A percentile compares a stretch with the other conserved stretches of the same genome.
Conservation (phyloP, 2,888 invertebrate genomes). For the Pseudolycoriella hygida region DNA sequence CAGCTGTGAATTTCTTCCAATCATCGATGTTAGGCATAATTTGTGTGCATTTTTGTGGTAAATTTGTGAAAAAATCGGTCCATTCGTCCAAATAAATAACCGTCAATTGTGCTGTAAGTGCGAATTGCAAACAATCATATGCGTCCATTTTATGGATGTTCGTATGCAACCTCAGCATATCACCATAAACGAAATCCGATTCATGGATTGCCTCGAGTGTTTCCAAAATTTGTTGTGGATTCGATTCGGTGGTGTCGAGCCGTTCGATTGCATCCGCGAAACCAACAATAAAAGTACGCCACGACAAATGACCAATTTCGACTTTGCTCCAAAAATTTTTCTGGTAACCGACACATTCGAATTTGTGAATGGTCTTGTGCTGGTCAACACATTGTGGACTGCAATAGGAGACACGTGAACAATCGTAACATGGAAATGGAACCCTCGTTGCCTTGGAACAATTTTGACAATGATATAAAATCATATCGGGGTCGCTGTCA, state of each 20-base stretch:
- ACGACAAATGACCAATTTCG: constrained; percentile 64
- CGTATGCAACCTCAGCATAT: constrained; percentile 52
- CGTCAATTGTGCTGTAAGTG: constrained; percentile 43
- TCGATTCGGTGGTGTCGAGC: background rate
- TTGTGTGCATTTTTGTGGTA: constrained; percentile 23
- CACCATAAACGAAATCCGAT: constrained; percentile 34
- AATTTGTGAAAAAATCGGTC: constrained; percentile 43
- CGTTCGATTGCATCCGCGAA: constrained; percentile 10
- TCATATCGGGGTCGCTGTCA: constrained; percentile 13
- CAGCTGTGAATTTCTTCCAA: constrained; percentile 34
- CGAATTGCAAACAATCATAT: constrained; percentile 50
- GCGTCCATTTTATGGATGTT: constrained; percentile 49
- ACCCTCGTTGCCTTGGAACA: constrained; percentile 45
- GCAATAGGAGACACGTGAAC: constrained; percentile 52
- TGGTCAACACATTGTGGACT: constrained; percentile 38
- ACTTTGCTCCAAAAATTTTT: constrained; percentile 45
- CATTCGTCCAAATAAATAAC: constrained; percentile 42
- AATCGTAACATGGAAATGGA: constrained; percentile 49
- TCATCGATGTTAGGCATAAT: constrained; percentile 21
- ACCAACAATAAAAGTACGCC: constrained; percentile 44
- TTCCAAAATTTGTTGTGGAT: constrained; percentile 3
- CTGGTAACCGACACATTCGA: constrained; percentile 52
- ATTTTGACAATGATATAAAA: constrained; percentile 45
- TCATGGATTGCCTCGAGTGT: constrained; percentile 14
- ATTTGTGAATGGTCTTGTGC: constrained; percentile 41